These are phyloP conservation scores for Nixonia krombeini DNA, from an alignment of 1,140 invertebrate genomes.

Conservation along the genomic window DNA sequence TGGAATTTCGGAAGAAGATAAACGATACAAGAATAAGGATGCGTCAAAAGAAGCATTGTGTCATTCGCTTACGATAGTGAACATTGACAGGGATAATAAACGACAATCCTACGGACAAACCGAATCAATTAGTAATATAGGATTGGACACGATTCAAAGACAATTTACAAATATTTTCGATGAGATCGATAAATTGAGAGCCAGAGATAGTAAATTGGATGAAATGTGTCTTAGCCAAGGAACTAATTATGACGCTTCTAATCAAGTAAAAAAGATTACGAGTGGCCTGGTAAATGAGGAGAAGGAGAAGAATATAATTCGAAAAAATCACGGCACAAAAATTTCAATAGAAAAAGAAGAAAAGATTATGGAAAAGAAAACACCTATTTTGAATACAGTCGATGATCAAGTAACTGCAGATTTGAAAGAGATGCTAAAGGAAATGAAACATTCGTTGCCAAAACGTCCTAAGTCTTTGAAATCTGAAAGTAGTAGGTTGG, in stretches of 20 bases:
- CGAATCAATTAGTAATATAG: conserved; percentile 11
- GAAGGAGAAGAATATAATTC: neutral
- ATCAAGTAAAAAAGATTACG: conserved; percentile 54
- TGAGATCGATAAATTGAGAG: conserved; percentile 59
- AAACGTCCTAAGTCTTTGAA: conserved; percentile 64
- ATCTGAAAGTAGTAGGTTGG: neutral
- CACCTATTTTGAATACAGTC: conserved; percentile 52
- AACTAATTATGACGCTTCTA: conserved; percentile 24
- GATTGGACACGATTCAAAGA: conserved; percentile 47
- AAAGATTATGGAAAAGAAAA: conserved; percentile 29
- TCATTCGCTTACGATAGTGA: too few relatives aligned
- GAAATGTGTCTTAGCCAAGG: conserved; percentile 10
- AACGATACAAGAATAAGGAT: neutral
- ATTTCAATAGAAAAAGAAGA: too few relatives aligned
- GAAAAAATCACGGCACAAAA: conserved; percentile 3
- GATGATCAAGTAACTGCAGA: conserved; percentile 71
- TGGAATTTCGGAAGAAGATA: neutral
- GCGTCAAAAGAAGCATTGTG: too few relatives aligned
- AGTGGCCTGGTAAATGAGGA: conserved; percentile 53
- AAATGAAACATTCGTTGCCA: conserved; percentile 78
- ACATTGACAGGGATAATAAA: too few relatives aligned
- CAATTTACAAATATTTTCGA: conserved; percentile 63
- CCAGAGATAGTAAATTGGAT: conserved; percentile 37
- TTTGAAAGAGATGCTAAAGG: conserved; percentile 76
- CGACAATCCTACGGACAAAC: neutral